A percentile compares a stretch with the other conserved stretches of the same genome.
These are phyloP conservation scores for Himalopsyche anomala DNA, from an alignment of 2,888 invertebrate species.

Conservation along the genomic window DNA sequence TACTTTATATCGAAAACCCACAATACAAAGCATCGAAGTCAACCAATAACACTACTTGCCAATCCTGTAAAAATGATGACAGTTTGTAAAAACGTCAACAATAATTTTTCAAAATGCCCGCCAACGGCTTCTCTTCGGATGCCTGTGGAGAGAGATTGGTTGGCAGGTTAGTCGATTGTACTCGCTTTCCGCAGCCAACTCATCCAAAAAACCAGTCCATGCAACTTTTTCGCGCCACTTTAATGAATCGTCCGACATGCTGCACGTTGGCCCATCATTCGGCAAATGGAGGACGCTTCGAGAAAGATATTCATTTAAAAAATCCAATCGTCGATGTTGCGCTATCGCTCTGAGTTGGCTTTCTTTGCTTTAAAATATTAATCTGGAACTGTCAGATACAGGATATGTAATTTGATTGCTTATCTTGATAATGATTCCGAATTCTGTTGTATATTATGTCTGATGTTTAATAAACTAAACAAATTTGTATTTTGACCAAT, in stretches of 20 bases:
- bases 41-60: background rate
- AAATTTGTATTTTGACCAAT: too few species aligned
- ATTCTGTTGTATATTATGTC: background rate
- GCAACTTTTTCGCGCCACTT: slow-evolving; percentile 43
- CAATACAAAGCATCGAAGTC: too few species aligned
- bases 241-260: slow-evolving; percentile 29
- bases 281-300: slow-evolving; percentile 25
- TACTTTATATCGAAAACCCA: too few species aligned
- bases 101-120: slow-evolving; percentile 36
- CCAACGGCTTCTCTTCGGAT: slow-evolving; percentile 5
- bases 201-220: slow-evolving; percentile 31
- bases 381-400: slow-evolving; percentile 16
- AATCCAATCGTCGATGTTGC: background rate
- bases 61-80: background rate
- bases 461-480: background rate
- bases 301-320: slow-evolving; percentile 2
- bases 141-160: slow-evolving; percentile 36
- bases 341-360: background rate
- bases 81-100: slow-evolving; percentile 7
- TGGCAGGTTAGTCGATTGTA: slow-evolving; percentile 23
- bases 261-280: slow-evolving; percentile 35
- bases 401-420: slow-evolving; percentile 4
- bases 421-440: background rate
- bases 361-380: slow-evolving; percentile 1
- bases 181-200: slow-evolving; percentile 19